Evolutionary conservation across 2,797 vertebrate genomes (phyloP).

Genomic region (Lepus oiostolus): DNA sequence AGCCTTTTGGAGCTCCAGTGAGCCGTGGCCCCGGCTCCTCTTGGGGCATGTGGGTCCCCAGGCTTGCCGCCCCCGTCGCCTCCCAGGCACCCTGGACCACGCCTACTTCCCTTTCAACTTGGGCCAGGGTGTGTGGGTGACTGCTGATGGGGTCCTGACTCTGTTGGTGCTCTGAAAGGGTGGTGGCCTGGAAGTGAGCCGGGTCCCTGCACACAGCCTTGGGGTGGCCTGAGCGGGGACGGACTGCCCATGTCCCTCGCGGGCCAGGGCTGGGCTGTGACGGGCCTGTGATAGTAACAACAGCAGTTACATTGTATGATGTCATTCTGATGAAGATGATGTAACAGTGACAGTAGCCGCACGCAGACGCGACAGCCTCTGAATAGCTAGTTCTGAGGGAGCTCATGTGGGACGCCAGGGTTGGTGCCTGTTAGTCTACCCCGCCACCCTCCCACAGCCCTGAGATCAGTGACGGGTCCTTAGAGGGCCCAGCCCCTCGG

Average conservation of each 20-base stretch:
- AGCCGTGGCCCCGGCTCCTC: neutral
- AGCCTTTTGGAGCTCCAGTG: accelerated
- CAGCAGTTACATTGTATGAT: too few relatives aligned
- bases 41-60: too few relatives aligned
- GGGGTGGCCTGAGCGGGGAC: neutral
- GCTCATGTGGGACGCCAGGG: neutral
- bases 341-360: too few relatives aligned
- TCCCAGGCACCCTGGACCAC: accelerated
- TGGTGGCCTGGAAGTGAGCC: neutral
- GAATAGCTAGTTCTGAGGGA: neutral
- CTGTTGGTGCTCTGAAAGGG: neutral
- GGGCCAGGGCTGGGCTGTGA: neutral
- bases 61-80: too few relatives aligned
- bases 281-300: too few relatives aligned
- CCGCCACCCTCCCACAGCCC: neutral
- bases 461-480: too few relatives aligned
- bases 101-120: neutral
- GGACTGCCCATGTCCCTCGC: too few relatives aligned
- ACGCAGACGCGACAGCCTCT: accelerated
- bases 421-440: too few relatives aligned
- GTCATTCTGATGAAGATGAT: too few relatives aligned
- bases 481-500: accelerated
- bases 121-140: neutral
- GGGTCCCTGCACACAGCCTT: neutral
- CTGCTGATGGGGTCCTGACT: neutral